Evolutionary conservation across 2,113 vertebrate species (phyloP).

Genomic region (Aplodontia rufa): DNA sequence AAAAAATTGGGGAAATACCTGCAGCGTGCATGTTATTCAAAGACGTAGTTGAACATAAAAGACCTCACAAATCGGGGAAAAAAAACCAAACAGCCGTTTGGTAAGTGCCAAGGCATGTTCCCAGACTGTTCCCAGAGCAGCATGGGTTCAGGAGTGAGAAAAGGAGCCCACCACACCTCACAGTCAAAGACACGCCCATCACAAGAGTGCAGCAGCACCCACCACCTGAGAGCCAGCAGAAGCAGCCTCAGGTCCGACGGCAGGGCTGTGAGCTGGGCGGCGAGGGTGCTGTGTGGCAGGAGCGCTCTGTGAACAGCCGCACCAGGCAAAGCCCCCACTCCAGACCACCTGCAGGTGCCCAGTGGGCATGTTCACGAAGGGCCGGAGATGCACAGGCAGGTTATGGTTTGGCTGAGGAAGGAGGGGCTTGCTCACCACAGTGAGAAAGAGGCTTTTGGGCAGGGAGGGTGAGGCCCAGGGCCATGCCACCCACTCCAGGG

Average conservation of each 20-base stretch:
- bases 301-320: too few species aligned
- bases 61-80: neutral
- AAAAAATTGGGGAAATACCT: neutral
- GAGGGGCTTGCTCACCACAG: too few species aligned
- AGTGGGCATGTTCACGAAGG: too few species aligned
- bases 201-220: neutral
- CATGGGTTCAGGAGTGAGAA: neutral
- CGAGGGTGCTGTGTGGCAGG: too few species aligned
- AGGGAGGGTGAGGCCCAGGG: too few species aligned
- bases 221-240: neutral
- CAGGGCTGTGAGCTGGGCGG: neutral
- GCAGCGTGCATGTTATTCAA: neutral
- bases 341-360: neutral
- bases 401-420: neutral
- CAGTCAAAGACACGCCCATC: neutral
- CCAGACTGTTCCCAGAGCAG: neutral
- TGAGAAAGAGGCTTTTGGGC: neutral
- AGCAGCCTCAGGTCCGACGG: fast-evolving
- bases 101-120: too few species aligned
- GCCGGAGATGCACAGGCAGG: neutral
- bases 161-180: neutral
- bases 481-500: neutral
- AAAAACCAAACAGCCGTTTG: neutral
- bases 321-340: too few species aligned
- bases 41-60: neutral